A percentile compares a stretch with the other conserved stretches of the same genome.
phyloP scores from a whole-genome alignment of 2,888 invertebrate species.

The Lithodes maja region DNA sequence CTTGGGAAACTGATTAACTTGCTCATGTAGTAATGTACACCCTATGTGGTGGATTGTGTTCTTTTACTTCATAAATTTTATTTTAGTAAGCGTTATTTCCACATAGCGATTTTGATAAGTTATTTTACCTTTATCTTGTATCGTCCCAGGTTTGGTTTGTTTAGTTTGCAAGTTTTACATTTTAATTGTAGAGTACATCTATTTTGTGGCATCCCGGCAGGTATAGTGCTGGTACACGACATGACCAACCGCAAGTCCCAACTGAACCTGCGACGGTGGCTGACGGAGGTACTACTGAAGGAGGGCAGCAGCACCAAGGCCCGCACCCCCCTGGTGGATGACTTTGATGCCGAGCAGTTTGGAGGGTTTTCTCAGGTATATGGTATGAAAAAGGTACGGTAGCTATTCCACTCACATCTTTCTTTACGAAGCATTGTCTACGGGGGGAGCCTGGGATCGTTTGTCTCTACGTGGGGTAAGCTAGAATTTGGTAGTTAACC shows the following conservation, averaged over 20 bases:
- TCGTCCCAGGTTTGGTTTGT: too few relatives aligned
- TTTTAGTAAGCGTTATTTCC: too few relatives aligned
- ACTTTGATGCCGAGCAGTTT: conserved; percentile 90
- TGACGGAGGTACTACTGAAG: conserved; percentile 90
- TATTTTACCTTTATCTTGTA: too few relatives aligned
- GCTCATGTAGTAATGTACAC: too few relatives aligned
- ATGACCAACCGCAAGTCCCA: conserved; percentile 97
- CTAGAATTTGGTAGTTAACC: not conserved
- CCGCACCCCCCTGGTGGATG: conserved; percentile 78
- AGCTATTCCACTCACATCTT: conserved; percentile 47
- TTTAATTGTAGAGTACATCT: too few relatives aligned
- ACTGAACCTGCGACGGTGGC: conserved; percentile 93
- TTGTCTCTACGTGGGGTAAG: conserved; percentile 1
- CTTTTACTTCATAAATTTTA: too few relatives aligned
- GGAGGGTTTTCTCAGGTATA: conserved; percentile 84
- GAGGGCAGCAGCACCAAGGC: conserved; percentile 73
- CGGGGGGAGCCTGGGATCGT: conserved; percentile 7
- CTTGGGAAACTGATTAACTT: too few relatives aligned
- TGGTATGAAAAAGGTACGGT: conserved; percentile 69
- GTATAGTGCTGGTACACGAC: conserved; percentile 96
- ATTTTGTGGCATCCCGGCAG: conserved; percentile 17
- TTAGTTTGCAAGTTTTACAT: too few relatives aligned
- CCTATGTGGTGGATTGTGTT: too few relatives aligned
- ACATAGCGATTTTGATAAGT: too few relatives aligned
- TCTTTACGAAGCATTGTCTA: not conserved